These are phyloP conservation scores for Pseudopodoces humilis DNA, from an alignment of 2,113 vertebrate genomes.

Conservation along the genomic window DNA sequence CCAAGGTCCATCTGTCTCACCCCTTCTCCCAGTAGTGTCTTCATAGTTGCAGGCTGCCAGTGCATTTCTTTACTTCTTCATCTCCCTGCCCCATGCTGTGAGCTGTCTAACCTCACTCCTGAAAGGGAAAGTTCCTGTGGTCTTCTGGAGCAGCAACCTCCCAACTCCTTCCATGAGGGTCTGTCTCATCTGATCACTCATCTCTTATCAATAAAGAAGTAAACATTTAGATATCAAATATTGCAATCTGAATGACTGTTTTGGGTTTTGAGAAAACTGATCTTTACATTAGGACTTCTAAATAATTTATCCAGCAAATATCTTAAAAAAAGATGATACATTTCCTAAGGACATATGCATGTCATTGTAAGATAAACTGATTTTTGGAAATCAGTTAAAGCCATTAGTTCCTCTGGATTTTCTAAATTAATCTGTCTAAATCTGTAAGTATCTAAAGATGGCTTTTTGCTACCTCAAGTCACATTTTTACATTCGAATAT, in stretches of 20 bases:
- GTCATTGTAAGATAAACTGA: background rate
- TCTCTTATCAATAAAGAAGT: background rate
- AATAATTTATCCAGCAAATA: background rate
- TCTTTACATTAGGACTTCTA: background rate
- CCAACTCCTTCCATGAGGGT: background rate
- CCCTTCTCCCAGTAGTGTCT: background rate
- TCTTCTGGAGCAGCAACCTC: background rate
- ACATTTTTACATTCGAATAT: background rate
- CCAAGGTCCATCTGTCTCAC: background rate
- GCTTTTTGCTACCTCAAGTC: background rate
- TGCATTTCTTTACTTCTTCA: accelerated
- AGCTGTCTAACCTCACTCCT: background rate
- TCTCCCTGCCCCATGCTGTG: background rate
- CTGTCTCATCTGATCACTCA: background rate
- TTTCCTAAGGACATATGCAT: background rate
- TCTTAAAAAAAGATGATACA: background rate
- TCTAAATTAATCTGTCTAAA: background rate
- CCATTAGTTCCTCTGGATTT: background rate
- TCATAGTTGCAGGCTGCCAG: background rate
- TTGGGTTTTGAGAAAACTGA: background rate
- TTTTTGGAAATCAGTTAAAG: background rate
- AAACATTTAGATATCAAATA: background rate
- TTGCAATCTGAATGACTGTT: background rate
- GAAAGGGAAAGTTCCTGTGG: background rate
- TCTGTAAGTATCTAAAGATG: background rate